Conservation (phyloP, 2,113 vertebrate species). For the Rhinolophus sinicus region DNA sequence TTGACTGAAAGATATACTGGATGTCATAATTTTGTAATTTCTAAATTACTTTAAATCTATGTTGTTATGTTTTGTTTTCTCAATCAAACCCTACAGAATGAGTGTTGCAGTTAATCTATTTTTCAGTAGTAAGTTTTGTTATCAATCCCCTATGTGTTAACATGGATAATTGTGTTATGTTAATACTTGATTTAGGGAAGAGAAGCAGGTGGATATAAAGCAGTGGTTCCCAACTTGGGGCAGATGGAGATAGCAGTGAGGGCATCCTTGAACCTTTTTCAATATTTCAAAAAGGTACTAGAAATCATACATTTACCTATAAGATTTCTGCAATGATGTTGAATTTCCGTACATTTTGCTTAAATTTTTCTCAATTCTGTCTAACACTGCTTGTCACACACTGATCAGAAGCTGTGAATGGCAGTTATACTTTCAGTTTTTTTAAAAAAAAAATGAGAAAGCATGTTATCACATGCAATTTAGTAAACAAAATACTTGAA, state of each 20-base stretch:
- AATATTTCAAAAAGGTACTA: conserved; percentile 54
- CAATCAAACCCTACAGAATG: conserved; percentile 44
- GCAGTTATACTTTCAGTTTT: conserved; percentile 44
- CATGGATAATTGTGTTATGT: conserved; percentile 56
- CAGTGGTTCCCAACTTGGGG: conserved; percentile 47
- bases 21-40: conserved; percentile 57
- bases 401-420: conserved; percentile 55
- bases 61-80: conserved; percentile 60
- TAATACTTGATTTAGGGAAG: conserved; percentile 68
- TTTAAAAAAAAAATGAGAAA: conserved; percentile 39
- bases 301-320: conserved; percentile 45
- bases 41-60: conserved; percentile 55
- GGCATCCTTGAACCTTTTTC: conserved; percentile 43
- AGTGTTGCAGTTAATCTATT: conserved; percentile 32
- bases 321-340: conserved; percentile 54
- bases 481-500: conserved; percentile 68
- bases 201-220: conserved; percentile 57
- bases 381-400: conserved; percentile 16
- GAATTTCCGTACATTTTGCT: conserved; percentile 34
- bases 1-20: conserved; percentile 49
- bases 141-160: conserved; percentile 56
- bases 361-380: conserved; percentile 28
- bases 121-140: conserved; percentile 53
- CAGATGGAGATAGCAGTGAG: conserved; percentile 25
- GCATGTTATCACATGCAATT: conserved; percentile 48